Evolutionary conservation across 2,113 vertebrate species (phyloP).

Genomic region (Procapra przewalskii): DNA sequence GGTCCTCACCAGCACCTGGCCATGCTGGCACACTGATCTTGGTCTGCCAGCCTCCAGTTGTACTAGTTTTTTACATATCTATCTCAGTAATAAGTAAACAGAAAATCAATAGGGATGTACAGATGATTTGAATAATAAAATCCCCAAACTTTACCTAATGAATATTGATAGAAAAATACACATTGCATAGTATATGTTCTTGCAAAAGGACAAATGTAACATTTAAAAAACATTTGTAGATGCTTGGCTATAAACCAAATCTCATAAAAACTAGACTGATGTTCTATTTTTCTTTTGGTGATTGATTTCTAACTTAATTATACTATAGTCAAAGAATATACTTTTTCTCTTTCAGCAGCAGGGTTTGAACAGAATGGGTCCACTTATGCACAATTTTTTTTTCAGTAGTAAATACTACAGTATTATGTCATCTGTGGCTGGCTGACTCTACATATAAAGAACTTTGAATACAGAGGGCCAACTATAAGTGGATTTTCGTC

Average conservation of each 20-base stretch:
- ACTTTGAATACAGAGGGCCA: background rate
- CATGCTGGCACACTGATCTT: background rate
- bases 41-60: background rate
- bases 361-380: background rate
- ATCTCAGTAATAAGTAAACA: background rate
- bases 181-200: background rate
- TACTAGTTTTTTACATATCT: background rate
- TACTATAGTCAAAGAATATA: background rate
- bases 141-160: background rate
- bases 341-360: background rate
- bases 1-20: background rate
- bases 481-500: background rate
- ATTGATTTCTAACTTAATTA: background rate
- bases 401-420: background rate
- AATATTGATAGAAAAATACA: background rate
- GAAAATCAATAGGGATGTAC: background rate
- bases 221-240: background rate
- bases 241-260: background rate
- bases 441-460: background rate
- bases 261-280: background rate
- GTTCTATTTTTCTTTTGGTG: background rate
- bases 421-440: background rate
- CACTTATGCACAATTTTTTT: background rate
- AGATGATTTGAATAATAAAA: background rate
- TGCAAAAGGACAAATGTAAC: background rate